phyloP scores from a whole-genome alignment of 2,113 vertebrate genomes.

The Probosciger aterrimus region DNA sequence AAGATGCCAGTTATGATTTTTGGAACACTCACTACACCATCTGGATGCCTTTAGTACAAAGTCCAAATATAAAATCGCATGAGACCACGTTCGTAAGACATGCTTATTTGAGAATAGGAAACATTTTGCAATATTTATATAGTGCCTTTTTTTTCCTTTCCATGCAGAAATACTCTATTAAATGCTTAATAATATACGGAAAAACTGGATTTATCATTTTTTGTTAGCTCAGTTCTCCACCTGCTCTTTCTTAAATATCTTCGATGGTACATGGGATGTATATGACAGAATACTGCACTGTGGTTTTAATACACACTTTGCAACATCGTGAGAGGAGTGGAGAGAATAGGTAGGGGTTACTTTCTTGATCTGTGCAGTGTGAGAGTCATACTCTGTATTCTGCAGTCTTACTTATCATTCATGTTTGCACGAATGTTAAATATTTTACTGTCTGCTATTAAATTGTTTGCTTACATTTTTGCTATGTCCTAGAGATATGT shows the following conservation, averaged over 20 bases:
- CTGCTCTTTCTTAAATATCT: not conserved
- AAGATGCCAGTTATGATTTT: conserved; percentile 20
- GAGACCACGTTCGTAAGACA: not conserved
- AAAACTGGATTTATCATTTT: not conserved
- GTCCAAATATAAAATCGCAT: not conserved
- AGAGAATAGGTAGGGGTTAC: not conserved
- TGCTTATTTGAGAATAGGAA: not conserved
- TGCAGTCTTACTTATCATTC: not conserved
- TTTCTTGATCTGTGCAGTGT: not conserved
- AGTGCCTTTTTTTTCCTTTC: not conserved
- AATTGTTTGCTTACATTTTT: not conserved
- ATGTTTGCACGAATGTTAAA: not conserved
- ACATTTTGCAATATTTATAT: conserved; percentile 6
- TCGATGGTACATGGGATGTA: not conserved
- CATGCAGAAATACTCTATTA: not conserved
- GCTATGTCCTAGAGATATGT: not conserved
- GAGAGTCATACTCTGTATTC: not conserved
- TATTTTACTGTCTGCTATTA: not conserved
- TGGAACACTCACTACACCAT: conserved; percentile 11
- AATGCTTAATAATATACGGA: not conserved
- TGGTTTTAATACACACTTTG: not conserved
- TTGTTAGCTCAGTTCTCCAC: not conserved
- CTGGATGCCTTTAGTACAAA: conserved; percentile 2
- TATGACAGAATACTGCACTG: rapidly evolving
- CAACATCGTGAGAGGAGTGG: rapidly evolving